A percentile compares a stretch with the other conserved stretches of the same genome.
Conservation (phyloP, 2,113 vertebrate species). For the Hyaena hyaena region DNA sequence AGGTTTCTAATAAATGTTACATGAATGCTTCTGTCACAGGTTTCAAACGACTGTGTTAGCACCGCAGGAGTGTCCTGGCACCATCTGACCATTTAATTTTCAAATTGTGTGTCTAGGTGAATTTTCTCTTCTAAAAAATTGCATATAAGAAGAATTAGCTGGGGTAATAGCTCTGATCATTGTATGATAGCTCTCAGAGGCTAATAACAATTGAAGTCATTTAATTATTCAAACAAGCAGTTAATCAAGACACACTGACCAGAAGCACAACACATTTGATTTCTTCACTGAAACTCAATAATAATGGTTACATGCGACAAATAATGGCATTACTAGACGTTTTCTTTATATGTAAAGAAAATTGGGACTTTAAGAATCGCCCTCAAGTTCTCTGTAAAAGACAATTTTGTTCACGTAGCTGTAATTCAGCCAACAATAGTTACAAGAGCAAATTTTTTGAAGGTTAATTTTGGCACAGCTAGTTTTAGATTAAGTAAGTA, state of each 20-base stretch:
- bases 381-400: neutral
- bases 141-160: neutral
- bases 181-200: neutral
- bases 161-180: neutral
- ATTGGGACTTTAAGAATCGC: neutral
- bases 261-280: neutral
- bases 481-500: neutral
- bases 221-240: constrained; percentile 23
- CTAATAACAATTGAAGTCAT: neutral
- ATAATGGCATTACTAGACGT: neutral
- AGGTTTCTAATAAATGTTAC: neutral
- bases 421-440: neutral
- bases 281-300: constrained; percentile 21
- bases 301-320: constrained; percentile 18
- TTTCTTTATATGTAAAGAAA: neutral
- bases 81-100: neutral
- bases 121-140: neutral
- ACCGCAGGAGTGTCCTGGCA: neutral
- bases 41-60: neutral
- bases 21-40: neutral
- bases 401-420: neutral
- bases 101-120: neutral
- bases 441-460: neutral
- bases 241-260: constrained; percentile 11
- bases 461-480: neutral